A percentile compares a stretch with the other conserved stretches of the same genome.
Conservation (phyloP, 2,888 invertebrate species). For the Lasius fuliginosus region DNA sequence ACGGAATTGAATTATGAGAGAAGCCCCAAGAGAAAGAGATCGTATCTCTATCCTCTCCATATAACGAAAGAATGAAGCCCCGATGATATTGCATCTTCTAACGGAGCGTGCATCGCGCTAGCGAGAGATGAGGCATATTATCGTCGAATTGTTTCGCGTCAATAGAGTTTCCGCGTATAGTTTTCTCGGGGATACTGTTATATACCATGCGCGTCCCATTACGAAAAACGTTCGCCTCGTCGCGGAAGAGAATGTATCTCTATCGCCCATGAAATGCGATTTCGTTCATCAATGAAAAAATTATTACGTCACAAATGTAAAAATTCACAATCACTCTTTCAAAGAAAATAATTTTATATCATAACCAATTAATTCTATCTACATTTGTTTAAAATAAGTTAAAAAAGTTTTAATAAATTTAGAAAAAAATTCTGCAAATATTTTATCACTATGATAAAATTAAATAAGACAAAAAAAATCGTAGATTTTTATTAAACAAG, state of each 20-base stretch:
- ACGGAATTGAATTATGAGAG: slow-evolving; percentile 74
- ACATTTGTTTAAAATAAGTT: background rate
- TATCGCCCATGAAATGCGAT: background rate
- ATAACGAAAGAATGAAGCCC: slow-evolving; percentile 66
- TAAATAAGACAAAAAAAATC: background rate
- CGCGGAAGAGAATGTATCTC: slow-evolving; percentile 13
- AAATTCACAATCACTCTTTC: background rate
- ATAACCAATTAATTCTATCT: background rate
- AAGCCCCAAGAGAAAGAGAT: slow-evolving; percentile 62
- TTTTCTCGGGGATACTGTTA: slow-evolving; percentile 42
- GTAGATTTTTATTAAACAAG: background rate
- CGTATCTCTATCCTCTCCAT: slow-evolving; percentile 61
- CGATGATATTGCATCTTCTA: slow-evolving; percentile 70
- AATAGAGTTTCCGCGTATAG: slow-evolving; percentile 44
- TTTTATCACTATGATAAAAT: background rate
- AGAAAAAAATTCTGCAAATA: background rate
- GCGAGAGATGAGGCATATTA: slow-evolving; percentile 57
- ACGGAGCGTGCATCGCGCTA: slow-evolving; percentile 55
- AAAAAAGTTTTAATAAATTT: background rate
- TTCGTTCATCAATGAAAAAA: background rate
- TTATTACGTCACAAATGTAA: background rate
- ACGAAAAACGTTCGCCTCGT: slow-evolving; percentile 14
- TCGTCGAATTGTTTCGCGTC: slow-evolving; percentile 57
- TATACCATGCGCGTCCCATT: slow-evolving; percentile 31
- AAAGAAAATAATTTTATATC: background rate